phyloP scores from a whole-genome alignment of 1,140 invertebrate species.

The Parasteatoda tepidariorum region DNA sequence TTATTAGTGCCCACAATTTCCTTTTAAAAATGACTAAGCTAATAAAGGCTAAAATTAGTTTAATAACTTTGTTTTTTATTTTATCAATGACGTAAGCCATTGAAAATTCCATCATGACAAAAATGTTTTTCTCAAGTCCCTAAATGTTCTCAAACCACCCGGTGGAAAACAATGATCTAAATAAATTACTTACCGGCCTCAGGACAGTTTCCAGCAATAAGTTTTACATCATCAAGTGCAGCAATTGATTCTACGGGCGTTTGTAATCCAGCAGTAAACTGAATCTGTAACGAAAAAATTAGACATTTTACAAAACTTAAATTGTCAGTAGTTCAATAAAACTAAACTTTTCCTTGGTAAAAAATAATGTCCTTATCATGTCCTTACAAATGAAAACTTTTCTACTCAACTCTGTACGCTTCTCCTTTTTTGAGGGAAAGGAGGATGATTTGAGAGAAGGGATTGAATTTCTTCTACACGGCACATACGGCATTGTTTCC shows the following conservation, averaged over 20 bases:
- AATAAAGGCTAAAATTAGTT: not conserved
- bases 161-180: not conserved
- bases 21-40: too few relatives aligned
- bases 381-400: too few relatives aligned
- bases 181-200: conserved; percentile 28
- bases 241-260: not conserved
- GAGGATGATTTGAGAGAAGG: too few relatives aligned
- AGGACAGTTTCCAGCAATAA: conserved; percentile 27
- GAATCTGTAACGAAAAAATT: conserved; percentile 9
- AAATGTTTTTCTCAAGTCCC: too few relatives aligned
- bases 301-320: not conserved
- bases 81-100: not conserved
- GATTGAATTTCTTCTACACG: too few relatives aligned
- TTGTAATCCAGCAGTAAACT: conserved; percentile 19
- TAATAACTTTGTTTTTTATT: not conserved
- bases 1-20: not conserved
- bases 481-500: too few relatives aligned
- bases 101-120: not conserved
- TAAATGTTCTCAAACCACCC: too few relatives aligned
- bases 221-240: conserved; percentile 49
- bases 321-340: too few relatives aligned
- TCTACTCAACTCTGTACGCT: too few relatives aligned
- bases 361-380: too few relatives aligned
- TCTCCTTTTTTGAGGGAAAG: too few relatives aligned
- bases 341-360: too few relatives aligned